Percentiles rank a stretch among this genome's conserved stretches.
Evolutionary conservation across 2,888 invertebrate genomes (phyloP).

Genomic region (Byasa hedistus): DNA sequence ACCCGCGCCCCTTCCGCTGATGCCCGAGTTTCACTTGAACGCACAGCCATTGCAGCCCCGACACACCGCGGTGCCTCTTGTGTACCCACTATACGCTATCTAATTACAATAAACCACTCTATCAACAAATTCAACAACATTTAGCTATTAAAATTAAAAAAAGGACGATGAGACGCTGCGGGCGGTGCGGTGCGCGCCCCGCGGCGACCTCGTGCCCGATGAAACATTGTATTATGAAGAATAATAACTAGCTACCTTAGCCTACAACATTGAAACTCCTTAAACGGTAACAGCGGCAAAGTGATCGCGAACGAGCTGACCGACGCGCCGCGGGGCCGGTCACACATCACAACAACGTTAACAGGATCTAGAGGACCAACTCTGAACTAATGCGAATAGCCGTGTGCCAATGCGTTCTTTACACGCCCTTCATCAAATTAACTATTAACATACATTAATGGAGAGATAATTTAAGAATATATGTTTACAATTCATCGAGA

Average conservation of each 20-base stretch:
- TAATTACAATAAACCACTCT: slow-evolving; percentile 75
- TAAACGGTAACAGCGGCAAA: slow-evolving; percentile 51
- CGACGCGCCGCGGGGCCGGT: slow-evolving; percentile 33
- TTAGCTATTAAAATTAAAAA: slow-evolving; percentile 76
- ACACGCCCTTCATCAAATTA: too few relatives aligned
- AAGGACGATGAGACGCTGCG: slow-evolving; percentile 58
- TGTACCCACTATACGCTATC: slow-evolving; percentile 67
- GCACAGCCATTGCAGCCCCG: slow-evolving; percentile 75
- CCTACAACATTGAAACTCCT: slow-evolving; percentile 64
- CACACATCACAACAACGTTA: too few relatives aligned
- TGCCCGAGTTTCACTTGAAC: slow-evolving; percentile 68
- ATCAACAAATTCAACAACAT: slow-evolving; percentile 79
- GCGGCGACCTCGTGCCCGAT: slow-evolving; percentile 32
- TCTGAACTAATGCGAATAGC: neutral
- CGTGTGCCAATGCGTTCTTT: slow-evolving; percentile 13
- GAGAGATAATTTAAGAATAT: too few relatives aligned
- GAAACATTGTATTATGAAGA: slow-evolving; percentile 44
- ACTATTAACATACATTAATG: too few relatives aligned
- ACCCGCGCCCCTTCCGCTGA: slow-evolving; percentile 52
- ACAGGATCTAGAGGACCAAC: slow-evolving; percentile 19
- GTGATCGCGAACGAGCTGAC: slow-evolving; percentile 39
- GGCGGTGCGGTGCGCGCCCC: slow-evolving; percentile 30
- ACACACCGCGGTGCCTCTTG: slow-evolving; percentile 56
- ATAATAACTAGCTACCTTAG: slow-evolving; percentile 67
- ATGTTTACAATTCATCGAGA: too few relatives aligned